These are phyloP conservation scores for Semnornis frantzii DNA, from an alignment of 2,113 vertebrate genomes.

Conservation along the genomic window DNA sequence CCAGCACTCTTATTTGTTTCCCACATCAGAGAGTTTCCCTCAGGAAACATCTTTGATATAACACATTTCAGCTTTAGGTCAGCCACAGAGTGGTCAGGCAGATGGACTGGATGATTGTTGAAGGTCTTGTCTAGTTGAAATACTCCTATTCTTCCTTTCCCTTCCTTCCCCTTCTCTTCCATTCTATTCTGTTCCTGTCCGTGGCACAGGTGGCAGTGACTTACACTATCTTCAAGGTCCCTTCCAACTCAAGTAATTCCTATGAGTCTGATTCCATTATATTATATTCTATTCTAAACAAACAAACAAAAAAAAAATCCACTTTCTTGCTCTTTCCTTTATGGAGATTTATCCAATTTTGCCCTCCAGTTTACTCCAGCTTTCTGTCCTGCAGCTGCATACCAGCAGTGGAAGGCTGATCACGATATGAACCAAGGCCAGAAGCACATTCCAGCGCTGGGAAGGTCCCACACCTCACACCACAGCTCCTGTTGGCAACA, in stretches of 20 bases:
- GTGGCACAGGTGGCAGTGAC: too few relatives aligned
- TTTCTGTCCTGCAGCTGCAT: rapidly evolving
- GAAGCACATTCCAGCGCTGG: neutral
- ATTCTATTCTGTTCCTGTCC: too few relatives aligned
- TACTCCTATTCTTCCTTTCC: neutral
- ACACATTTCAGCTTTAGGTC: neutral
- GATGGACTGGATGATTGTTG: neutral
- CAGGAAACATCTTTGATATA: neutral
- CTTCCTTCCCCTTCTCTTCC: neutral
- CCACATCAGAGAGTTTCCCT: neutral
- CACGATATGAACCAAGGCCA: neutral
- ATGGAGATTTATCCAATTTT: neutral
- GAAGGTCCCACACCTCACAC: neutral
- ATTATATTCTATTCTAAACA: too few relatives aligned
- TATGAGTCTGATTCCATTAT: too few relatives aligned
- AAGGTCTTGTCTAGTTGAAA: neutral
- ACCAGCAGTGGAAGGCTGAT: neutral
- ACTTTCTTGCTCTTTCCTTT: neutral
- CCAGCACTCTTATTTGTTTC: neutral
- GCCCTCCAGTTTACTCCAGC: neutral
- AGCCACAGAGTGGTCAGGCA: neutral
- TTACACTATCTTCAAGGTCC: too few relatives aligned
- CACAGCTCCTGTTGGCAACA: rapidly evolving
- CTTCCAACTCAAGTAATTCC: too few relatives aligned
- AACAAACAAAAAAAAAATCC: too few relatives aligned